A percentile compares a stretch with the other conserved stretches of the same genome.
Conservation (phyloP, 2,797 vertebrate species). For the Squalus acanthias region DNA sequence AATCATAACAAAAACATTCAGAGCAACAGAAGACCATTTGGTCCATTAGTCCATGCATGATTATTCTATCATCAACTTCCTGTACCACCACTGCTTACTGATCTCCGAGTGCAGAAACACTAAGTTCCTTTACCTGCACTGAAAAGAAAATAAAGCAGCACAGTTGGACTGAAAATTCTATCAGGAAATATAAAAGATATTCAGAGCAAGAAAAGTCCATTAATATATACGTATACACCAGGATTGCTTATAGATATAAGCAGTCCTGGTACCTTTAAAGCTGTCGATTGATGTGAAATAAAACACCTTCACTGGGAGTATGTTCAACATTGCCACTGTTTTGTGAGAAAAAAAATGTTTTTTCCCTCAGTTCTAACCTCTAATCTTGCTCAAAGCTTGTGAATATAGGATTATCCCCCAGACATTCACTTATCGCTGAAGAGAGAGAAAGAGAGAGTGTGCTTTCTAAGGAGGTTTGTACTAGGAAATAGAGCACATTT, state of each 20-base stretch:
- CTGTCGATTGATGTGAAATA: background rate
- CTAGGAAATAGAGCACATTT: background rate
- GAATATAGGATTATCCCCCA: background rate
- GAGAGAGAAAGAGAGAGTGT: background rate
- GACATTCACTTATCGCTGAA: background rate
- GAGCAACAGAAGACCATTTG: background rate
- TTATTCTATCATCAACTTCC: background rate
- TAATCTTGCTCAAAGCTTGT: background rate
- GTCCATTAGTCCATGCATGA: background rate
- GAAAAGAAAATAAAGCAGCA: background rate
- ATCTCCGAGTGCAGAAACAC: no score
- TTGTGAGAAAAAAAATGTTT: background rate
- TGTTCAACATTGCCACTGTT: background rate
- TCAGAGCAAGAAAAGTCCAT: background rate
- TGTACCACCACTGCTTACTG: no score
- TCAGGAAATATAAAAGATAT: background rate
- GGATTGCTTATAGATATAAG: no score
- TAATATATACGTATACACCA: background rate
- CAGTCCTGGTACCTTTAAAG: background rate
- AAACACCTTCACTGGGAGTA: background rate
- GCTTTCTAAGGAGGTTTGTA: no score
- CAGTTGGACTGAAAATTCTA: background rate
- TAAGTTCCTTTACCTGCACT: background rate
- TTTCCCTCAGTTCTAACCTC: background rate
- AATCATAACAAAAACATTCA: background rate